phyloP scores from a whole-genome alignment of 2,888 invertebrate species.

The Troglohyphantes excavatus region DNA sequence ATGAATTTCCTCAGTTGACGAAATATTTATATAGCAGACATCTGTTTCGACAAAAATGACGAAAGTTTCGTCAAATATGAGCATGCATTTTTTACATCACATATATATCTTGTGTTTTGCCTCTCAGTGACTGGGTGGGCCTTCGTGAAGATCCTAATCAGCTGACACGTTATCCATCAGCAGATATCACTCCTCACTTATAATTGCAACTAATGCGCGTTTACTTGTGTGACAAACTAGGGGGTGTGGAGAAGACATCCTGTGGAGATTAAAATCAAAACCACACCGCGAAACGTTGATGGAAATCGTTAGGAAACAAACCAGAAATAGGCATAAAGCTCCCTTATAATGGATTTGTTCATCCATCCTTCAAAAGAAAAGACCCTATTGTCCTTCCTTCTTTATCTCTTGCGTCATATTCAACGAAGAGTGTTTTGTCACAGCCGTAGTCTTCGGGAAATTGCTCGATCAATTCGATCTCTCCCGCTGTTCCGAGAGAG shows the following conservation, averaged over 20 bases:
- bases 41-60: no score
- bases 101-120: no score
- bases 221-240: not conserved
- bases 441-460: not conserved
- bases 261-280: slow-evolving; percentile 6
- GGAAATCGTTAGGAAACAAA: slow-evolving; percentile 4
- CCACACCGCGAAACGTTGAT: slow-evolving; percentile 14
- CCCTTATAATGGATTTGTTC: not conserved
- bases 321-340: not conserved
- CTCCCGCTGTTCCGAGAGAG: slow-evolving; percentile 37
- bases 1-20: no score
- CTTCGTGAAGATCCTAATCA: not conserved
- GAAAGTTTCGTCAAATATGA: no score
- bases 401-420: slow-evolving; percentile 33
- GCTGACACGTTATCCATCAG: not conserved
- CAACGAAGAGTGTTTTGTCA: slow-evolving; percentile 1
- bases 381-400: not conserved
- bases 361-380: slow-evolving; percentile 8
- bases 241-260: not conserved
- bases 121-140: not conserved
- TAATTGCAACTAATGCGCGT: slow-evolving; percentile 28
- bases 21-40: no score
- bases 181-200: not conserved
- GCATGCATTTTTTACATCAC: no score
- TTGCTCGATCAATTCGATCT: slow-evolving; percentile 23